Base-by-base conservation (phyloP, 2,888 invertebrate genomes). In the Trissolcus brochymenae region DNA sequence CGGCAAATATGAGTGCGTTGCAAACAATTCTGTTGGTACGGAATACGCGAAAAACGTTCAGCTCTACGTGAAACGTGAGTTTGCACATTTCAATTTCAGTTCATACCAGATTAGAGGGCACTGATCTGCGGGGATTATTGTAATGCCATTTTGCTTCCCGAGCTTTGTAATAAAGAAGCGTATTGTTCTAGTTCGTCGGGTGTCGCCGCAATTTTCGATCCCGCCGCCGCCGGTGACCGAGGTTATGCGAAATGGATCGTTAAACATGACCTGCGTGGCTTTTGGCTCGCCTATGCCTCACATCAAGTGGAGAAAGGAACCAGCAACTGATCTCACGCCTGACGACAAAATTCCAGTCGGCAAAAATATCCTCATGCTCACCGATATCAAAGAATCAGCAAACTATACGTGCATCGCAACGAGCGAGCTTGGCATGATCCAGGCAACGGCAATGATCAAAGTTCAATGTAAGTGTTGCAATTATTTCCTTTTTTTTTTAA, bases 221-320 rank as follows among this genome's bases (percentile, higher is more conserved):
- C 96, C 95, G 17, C 98, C 98, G 75, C 94, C 95, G 50, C 91
- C 94, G 11, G 90, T 94, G 60, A 95, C 94, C 81, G 97, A 98
- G 87, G 98, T 99, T 62, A 96, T 96, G 93, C 92, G 98, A 59
- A 98, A 98, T 13, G 95, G 95, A 0, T 94, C 95, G 87, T 91
- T 98, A 82, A 98, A 97, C 89, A 91, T 99, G 81, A 97, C 97
- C 70, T 99, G 99, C 89, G 97, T 98, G 66, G 99, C 99, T 9
- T 96, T 97, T 35, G 99, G 99, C 17, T 97, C 98, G 0, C 99
- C 99, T 6, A 98, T 99, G 98, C 99, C 99, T 1, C 94, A 94
- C 83, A 98, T 99, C 65, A 97, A 96, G 90, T 96, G 96, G 96
- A 93, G 95, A 82, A 95, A 95, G 90, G 96, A 94, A 62, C 91